Percentiles rank a stretch among this genome's conserved stretches.
These are phyloP conservation scores for Machimus rusticus DNA, from an alignment of 2,888 invertebrate genomes.

Conservation along the genomic window DNA sequence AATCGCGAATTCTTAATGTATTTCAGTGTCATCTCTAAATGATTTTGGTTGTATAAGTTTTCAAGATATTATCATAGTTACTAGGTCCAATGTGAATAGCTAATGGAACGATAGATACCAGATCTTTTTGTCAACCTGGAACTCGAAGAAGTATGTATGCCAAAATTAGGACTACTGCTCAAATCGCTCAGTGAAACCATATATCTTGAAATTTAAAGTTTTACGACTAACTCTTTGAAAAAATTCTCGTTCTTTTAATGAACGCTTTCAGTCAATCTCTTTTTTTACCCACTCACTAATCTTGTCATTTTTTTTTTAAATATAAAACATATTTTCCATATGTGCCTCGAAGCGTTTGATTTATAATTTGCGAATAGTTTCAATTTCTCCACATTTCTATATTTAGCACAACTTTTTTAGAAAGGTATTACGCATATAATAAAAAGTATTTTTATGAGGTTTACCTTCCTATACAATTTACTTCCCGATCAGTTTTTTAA, in stretches of 20 bases:
- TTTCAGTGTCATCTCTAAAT: not conserved
- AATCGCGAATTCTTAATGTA: not conserved
- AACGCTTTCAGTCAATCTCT: not conserved
- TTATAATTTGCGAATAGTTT: not conserved
- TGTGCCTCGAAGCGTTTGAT: not conserved
- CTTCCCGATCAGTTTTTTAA: no score
- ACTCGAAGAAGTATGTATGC: not conserved
- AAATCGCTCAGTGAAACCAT: not conserved
- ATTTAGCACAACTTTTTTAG: not conserved
- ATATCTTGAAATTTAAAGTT: no score
- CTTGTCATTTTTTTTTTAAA: not conserved
- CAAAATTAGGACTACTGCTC: not conserved
- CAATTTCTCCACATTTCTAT: not conserved
- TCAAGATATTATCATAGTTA: not conserved
- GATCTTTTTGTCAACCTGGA: not conserved
- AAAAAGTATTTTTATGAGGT: no score
- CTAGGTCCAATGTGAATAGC: not conserved
- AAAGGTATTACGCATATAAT: not conserved
- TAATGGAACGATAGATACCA: not conserved
- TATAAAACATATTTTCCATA: not conserved
- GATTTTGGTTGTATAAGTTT: not conserved
- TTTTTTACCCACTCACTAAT: not conserved
- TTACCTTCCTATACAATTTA: no score
- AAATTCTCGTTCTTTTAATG: not conserved
- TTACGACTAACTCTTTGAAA: not conserved